A percentile compares a stretch with the other conserved stretches of the same genome.
These are phyloP conservation scores for Caerostris darwini DNA, from an alignment of 1,140 invertebrate species.

Conservation along the genomic window DNA sequence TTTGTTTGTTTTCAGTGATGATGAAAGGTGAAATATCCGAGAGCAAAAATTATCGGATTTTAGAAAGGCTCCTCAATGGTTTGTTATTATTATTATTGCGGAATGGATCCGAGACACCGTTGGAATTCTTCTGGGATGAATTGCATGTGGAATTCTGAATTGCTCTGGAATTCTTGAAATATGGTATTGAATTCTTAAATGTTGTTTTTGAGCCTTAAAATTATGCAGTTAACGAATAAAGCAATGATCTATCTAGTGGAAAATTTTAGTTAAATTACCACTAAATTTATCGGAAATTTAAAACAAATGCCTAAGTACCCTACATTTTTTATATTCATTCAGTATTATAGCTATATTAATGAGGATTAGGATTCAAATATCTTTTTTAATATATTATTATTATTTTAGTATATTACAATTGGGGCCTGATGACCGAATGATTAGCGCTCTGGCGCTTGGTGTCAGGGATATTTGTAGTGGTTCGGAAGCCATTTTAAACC, in stretches of 20 bases:
- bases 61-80: not conserved
- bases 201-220: not conserved
- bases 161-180: not conserved
- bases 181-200: not conserved
- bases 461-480: too few species aligned
- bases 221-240: not conserved
- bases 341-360: too few species aligned
- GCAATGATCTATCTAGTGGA: not conserved
- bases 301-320: too few species aligned
- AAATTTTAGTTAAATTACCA: not conserved
- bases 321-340: too few species aligned
- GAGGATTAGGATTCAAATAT: too few species aligned
- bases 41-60: conserved; percentile 47
- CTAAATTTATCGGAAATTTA: too few species aligned
- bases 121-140: not conserved
- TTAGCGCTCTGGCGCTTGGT: too few species aligned
- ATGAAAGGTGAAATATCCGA: not conserved
- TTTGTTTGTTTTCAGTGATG: not conserved
- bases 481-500: too few species aligned
- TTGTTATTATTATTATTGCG: not conserved
- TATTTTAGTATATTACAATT: too few species aligned
- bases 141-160: not conserved
- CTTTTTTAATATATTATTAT: too few species aligned
- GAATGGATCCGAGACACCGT: not conserved
- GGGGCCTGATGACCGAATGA: too few species aligned